Base-by-base conservation (phyloP, 2,113 vertebrate species). In the Pluvialis apricaria region DNA sequence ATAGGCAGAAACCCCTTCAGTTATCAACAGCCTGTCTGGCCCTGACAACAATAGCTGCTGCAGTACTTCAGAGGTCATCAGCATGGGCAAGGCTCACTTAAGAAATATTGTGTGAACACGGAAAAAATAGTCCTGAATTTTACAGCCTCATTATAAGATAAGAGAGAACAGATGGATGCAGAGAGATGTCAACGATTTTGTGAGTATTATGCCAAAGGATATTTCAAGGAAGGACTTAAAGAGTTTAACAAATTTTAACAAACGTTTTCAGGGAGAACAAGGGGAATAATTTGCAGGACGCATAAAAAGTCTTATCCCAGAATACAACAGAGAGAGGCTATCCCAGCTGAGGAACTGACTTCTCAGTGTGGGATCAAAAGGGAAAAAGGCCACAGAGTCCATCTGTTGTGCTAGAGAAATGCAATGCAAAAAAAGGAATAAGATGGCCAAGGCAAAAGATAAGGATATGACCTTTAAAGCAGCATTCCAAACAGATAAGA, bases 151-250 rank as follows among this genome's bases (percentile, higher is more conserved):
- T 88, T 91, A 29, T 6, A 58, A 52, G 44, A 64, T 28, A 77
- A 61, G 52, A 94, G 82, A 82, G 73, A 94, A 76, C 90, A 96
- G 93, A 94, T 89, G 90, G 90, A 85, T 40, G 15, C 32, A 57
- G 73, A 68, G 87, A 82, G 54, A 96, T 51, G 82, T 85, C 87
- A 88, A 72, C 78, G 65, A 40, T 85, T 84, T 57, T 10, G 19
- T 0, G 1, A 76, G 77, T 47, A 57, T 80, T 65, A 69, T 45
- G 58, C 70, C 84, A 93, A 80, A 73, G 70, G 90, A 61, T 87
- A 93, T 94, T 96, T 90, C 82, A 91, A 94, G 75, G 73, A 36
- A 85, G 80, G 77, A 86, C 77, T 86, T 45, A 25, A 62, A 92
- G 16, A 36, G 24, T 91, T 94, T 82, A 72, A 79, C 5, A 8